Evolutionary conservation across 2,113 vertebrate species (phyloP).

Genomic region (Cyrtonyx montezumae): DNA sequence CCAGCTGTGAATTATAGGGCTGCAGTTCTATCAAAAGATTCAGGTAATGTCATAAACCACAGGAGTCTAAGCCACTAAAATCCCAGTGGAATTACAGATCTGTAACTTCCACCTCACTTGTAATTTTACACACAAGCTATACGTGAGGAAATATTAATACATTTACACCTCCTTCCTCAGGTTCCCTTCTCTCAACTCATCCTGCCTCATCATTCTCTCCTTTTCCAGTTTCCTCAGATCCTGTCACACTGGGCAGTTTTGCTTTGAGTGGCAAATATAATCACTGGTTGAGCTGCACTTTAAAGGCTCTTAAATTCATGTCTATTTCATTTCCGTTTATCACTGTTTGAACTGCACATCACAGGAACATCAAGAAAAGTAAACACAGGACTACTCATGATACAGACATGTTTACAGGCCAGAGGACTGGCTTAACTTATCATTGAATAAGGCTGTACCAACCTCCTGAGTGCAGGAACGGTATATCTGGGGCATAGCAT

Average conservation of each 20-base stretch:
- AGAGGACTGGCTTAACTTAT: neutral
- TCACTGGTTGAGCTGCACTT: neutral
- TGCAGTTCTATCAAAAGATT: neutral
- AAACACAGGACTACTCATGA: neutral
- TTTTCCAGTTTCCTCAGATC: neutral
- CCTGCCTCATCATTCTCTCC: neutral
- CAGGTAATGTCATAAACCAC: neutral
- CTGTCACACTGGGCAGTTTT: neutral
- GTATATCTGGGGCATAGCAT: neutral
- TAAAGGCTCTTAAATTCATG: neutral
- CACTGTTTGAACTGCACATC: neutral
- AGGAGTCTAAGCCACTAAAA: neutral
- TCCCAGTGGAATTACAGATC: neutral
- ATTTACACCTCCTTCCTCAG: neutral
- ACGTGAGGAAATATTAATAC: rapidly evolving
- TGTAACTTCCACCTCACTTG: neutral
- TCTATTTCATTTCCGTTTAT: neutral
- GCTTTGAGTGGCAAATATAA: neutral
- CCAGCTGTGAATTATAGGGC: neutral
- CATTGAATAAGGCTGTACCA: neutral
- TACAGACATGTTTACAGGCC: neutral
- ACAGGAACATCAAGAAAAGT: neutral
- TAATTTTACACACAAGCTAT: neutral
- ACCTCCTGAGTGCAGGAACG: neutral
- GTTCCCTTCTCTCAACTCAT: neutral